Evolutionary conservation across 2,113 vertebrate species (phyloP).

Genomic region (human (Homo sapiens)): DNA sequence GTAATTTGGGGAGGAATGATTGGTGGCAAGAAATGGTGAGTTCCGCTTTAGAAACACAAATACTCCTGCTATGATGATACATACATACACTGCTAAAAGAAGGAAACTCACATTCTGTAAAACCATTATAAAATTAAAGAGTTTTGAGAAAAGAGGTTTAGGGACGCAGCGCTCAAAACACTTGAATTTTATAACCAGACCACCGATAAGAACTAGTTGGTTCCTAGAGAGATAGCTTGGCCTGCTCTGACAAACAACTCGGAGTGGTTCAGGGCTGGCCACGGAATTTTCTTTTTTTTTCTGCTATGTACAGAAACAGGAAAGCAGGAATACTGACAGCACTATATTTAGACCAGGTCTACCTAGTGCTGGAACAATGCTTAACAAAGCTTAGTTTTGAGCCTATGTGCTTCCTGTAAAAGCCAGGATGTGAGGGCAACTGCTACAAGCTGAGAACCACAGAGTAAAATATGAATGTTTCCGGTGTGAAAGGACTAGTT

Average conservation of each 20-base stretch:
- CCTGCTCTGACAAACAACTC: background rate
- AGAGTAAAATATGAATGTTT: background rate
- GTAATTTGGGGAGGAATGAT: background rate
- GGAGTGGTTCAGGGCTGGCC: background rate
- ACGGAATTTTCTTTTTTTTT: too few relatives aligned
- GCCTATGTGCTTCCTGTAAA: background rate
- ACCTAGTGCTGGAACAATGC: too few relatives aligned
- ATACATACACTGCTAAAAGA: background rate
- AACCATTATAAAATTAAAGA: background rate
- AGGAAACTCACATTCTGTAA: background rate
- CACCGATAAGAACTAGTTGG: background rate
- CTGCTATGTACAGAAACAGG: background rate
- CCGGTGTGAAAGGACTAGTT: background rate
- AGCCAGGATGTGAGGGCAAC: background rate
- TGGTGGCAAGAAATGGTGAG: background rate
- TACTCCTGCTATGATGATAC: background rate
- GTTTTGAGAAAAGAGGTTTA: background rate
- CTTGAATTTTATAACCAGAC: background rate
- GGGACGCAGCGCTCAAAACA: background rate
- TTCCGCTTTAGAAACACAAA: background rate
- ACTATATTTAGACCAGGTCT: background rate
- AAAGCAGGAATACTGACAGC: background rate
- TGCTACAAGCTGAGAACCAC: background rate
- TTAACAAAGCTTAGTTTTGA: background rate
- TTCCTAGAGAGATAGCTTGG: background rate